Percentiles rank a stretch among this genome's conserved stretches.
These are phyloP conservation scores for Mallotus villosus DNA, from an alignment of 2,797 vertebrate genomes.

Conservation along the genomic window DNA sequence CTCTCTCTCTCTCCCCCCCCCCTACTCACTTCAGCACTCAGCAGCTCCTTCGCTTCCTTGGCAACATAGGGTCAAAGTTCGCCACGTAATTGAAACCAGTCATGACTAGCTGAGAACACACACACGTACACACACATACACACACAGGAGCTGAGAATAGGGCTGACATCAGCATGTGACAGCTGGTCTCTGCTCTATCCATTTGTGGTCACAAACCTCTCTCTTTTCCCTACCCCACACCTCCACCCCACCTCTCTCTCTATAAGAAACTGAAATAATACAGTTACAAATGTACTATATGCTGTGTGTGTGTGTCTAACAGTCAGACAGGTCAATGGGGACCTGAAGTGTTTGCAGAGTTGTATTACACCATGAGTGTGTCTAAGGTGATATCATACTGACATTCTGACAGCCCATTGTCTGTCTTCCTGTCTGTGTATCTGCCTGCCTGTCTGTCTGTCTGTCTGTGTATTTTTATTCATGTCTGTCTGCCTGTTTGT, in stretches of 20 bases:
- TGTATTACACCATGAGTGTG: conserved; percentile 70
- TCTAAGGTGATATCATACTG: conserved; percentile 1
- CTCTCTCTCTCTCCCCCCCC: conserved; percentile 11
- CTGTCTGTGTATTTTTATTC: conserved; percentile 19
- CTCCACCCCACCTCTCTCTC: conserved; percentile 16
- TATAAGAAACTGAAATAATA: neutral
- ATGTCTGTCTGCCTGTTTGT: neutral
- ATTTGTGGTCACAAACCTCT: conserved; percentile 71
- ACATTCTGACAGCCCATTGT: neutral
- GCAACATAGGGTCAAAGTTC: conserved; percentile 79
- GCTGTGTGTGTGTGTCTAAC: conserved; percentile 61
- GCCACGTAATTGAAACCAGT: conserved; percentile 71
- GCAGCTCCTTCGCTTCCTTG: conserved; percentile 55
- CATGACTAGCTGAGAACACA: conserved; percentile 62
- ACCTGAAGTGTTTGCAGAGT: conserved; percentile 65
- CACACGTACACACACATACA: conserved; percentile 43
- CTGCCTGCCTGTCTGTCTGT: neutral
- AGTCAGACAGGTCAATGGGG: conserved; percentile 67
- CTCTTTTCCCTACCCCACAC: conserved; percentile 52
- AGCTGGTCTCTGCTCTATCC: conserved; percentile 85
- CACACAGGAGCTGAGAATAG: conserved; percentile 73
- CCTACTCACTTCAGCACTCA: conserved; percentile 25
- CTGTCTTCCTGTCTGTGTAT: neutral
- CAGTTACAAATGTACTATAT: neutral
- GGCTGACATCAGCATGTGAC: conserved; percentile 83